These are phyloP conservation scores for Scarus forsteni DNA, from an alignment of 2,797 vertebrate genomes.

Conservation along the genomic window DNA sequence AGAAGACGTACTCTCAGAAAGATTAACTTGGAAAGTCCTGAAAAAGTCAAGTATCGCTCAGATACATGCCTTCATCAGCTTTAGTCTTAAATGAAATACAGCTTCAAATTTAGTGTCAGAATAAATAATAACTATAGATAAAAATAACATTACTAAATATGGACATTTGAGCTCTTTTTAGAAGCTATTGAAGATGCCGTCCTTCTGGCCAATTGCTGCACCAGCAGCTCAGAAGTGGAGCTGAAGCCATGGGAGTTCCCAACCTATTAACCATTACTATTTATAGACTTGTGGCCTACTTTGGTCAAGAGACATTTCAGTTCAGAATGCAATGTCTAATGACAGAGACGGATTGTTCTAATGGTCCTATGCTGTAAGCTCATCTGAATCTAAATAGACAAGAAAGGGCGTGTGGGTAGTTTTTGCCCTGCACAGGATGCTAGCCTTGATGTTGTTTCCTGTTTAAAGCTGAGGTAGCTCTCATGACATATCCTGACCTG, in stretches of 20 bases:
- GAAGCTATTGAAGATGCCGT: slow-evolving; percentile 11
- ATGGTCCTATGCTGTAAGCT: neutral
- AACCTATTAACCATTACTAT: slow-evolving; percentile 73
- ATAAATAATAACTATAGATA: neutral
- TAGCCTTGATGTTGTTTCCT: slow-evolving; percentile 28
- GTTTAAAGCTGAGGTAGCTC: slow-evolving; percentile 19
- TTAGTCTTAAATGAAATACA: neutral
- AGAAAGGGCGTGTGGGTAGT: slow-evolving; percentile 18
- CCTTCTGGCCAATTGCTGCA: slow-evolving; percentile 39
- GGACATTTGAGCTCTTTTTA: neutral
- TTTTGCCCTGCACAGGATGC: slow-evolving; percentile 30
- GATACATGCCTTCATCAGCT: neutral
- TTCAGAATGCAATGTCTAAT: slow-evolving; percentile 29
- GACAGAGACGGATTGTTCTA: slow-evolving; percentile 34
- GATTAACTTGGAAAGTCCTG: neutral
- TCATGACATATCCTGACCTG: slow-evolving; percentile 13
- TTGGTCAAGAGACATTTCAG: slow-evolving; percentile 56
- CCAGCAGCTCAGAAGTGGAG: slow-evolving; percentile 59
- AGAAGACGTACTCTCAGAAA: neutral
- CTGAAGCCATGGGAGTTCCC: slow-evolving; percentile 71
- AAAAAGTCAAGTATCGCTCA: neutral
- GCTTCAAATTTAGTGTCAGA: neutral
- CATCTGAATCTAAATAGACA: slow-evolving; percentile 8
- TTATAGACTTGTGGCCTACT: slow-evolving; percentile 61
- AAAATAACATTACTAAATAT: neutral